Conservation (phyloP, 1,140 invertebrate genomes). For the Sitodiplosis mosellana region DNA sequence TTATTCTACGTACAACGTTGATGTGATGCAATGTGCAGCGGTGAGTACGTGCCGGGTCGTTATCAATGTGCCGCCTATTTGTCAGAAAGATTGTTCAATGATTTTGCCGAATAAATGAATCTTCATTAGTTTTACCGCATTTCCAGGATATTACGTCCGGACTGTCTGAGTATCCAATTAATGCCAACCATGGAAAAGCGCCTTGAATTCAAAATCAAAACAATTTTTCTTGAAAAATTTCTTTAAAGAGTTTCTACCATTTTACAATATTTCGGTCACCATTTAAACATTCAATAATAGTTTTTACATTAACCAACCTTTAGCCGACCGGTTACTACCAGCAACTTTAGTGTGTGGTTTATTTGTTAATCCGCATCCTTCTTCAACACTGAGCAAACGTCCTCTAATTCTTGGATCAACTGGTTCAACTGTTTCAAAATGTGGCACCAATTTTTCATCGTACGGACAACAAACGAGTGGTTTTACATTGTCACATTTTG, state of each 20-base stretch:
- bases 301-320: too few species aligned
- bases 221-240: too few species aligned
- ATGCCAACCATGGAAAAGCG: slow-evolving; percentile 20
- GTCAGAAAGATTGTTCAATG: background rate
- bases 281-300: too few species aligned
- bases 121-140: slow-evolving; percentile 11
- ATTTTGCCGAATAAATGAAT: background rate
- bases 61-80: slow-evolving; percentile 18
- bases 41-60: slow-evolving; percentile 15
- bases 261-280: too few species aligned
- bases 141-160: slow-evolving; percentile 13
- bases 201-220: slow-evolving; percentile 5
- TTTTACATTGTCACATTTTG: too few species aligned
- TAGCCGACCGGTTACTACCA: too few species aligned
- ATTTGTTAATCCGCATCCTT: slow-evolving; percentile 22
- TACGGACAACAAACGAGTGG: too few species aligned
- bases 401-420: slow-evolving; percentile 9
- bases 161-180: slow-evolving; percentile 18
- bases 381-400: slow-evolving; percentile 12
- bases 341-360: too few species aligned
- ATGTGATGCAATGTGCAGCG: slow-evolving; percentile 19
- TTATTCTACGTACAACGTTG: slow-evolving; percentile 12
- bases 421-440: too few species aligned
- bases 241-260: too few species aligned
- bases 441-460: too few species aligned